Evolutionary conservation across 2,797 vertebrate species (phyloP).

Genomic region (Pseudochirops corinnae): DNA sequence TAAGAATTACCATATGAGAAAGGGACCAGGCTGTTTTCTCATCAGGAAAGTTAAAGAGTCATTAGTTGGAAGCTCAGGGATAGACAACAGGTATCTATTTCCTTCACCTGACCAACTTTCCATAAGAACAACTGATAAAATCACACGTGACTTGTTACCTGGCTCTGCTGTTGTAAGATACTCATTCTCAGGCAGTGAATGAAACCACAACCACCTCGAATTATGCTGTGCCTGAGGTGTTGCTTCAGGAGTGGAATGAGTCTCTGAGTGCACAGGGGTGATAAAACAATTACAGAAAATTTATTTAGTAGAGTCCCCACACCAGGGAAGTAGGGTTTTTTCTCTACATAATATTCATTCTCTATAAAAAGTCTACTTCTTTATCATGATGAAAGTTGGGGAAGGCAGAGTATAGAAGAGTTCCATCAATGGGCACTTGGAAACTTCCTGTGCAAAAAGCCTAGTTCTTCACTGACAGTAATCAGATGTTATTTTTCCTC

Average conservation of each 20-base stretch:
- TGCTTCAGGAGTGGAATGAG: slow-evolving; percentile 21
- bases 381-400: neutral
- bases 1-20: neutral
- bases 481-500: neutral
- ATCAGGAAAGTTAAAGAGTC: neutral
- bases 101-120: neutral
- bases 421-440: slow-evolving; percentile 22
- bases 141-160: neutral
- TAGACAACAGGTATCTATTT: neutral
- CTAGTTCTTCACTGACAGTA: neutral
- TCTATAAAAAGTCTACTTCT: neutral
- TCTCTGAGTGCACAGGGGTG: slow-evolving; percentile 54
- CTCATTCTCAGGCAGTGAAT: neutral
- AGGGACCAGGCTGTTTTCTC: neutral
- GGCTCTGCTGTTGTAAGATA: neutral
- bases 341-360: slow-evolving; percentile 31
- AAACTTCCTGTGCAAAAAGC: slow-evolving; percentile 1
- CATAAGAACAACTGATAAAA: neutral
- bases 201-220: slow-evolving; percentile 63
- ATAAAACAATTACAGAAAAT: slow-evolving; percentile 66
- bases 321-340: neutral
- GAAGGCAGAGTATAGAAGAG: neutral
- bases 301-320: slow-evolving; percentile 42
- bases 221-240: slow-evolving; percentile 55
- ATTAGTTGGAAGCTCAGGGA: neutral